phyloP scores from a whole-genome alignment of 92 coral and sea anemone genomes.

The Umimayanthus kanabou region DNA sequence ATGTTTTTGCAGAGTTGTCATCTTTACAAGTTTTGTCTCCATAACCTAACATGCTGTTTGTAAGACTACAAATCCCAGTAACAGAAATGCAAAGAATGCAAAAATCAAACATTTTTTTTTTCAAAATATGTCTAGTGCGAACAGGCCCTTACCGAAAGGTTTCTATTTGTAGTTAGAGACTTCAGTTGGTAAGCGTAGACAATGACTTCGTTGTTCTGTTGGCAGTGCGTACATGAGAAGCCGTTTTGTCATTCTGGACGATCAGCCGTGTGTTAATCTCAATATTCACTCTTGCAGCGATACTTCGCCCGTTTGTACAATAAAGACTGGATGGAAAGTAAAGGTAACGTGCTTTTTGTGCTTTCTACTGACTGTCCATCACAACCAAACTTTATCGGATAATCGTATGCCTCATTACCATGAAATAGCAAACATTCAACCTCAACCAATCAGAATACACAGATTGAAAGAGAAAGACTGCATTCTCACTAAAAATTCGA shows the following conservation, averaged over 20 bases:
- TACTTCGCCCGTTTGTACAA: slow-evolving; percentile 87
- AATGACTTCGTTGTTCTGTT: background rate
- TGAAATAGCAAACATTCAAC: background rate
- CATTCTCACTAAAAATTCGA: too few species aligned
- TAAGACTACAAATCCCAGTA: too few species aligned
- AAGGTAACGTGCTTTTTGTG: slow-evolving; percentile 57
- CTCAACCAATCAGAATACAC: too few species aligned
- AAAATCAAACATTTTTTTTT: too few species aligned
- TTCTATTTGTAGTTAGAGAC: background rate
- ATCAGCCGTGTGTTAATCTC: background rate
- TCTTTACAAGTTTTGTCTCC: too few species aligned
- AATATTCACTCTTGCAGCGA: slow-evolving; percentile 54
- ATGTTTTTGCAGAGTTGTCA: too few species aligned
- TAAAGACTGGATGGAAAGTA: slow-evolving; percentile 81
- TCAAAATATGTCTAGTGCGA: too few species aligned
- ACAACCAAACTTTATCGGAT: background rate
- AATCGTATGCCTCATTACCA: background rate
- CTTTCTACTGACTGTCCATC: background rate
- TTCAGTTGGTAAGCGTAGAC: background rate
- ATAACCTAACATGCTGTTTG: too few species aligned
- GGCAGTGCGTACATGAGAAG: background rate
- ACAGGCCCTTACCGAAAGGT: background rate
- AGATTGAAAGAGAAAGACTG: too few species aligned
- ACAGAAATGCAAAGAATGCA: too few species aligned
- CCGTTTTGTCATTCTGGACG: background rate